Percentiles rank a stretch among this genome's conserved stretches.
Evolutionary conservation across 2,888 invertebrate genomes (phyloP).

Genomic region (Sepioteuthis lessoniana): DNA sequence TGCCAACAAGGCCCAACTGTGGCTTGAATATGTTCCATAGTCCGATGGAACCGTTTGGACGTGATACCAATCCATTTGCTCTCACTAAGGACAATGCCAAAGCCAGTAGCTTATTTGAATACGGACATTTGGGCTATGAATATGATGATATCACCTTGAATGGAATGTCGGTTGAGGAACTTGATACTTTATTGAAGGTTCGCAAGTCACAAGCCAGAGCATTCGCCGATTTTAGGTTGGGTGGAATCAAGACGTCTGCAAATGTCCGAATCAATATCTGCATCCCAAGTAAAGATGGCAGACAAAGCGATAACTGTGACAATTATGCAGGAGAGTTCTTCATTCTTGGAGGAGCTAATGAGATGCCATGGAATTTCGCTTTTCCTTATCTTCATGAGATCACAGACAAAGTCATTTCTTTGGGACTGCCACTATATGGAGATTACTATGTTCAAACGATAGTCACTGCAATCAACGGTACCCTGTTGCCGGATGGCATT

Average conservation of each 20-base stretch:
- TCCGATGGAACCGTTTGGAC: conserved; percentile 51
- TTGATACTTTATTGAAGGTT: conserved; percentile 51
- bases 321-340: conserved; percentile 55
- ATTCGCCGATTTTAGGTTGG: conserved; percentile 53
- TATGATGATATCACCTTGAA: conserved; percentile 54
- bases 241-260: conserved; percentile 53
- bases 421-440: conserved; percentile 50
- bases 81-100: conserved; percentile 51
- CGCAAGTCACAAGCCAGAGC: conserved; percentile 51
- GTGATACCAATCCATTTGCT: conserved; percentile 53
- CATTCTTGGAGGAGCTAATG: conserved; percentile 55
- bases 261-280: conserved; percentile 53
- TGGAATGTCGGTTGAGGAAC: conserved; percentile 50
- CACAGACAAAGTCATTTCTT: conserved; percentile 51
- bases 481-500: conserved; percentile 47
- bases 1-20: conserved; percentile 51
- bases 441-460: conserved; percentile 52
- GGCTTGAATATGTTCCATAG: conserved; percentile 50
- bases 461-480: conserved; percentile 55
- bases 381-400: conserved; percentile 54
- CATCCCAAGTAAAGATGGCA: not conserved
- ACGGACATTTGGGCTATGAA: conserved; percentile 50
- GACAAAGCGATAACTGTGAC: conserved; percentile 50
- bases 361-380: conserved; percentile 54
- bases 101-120: conserved; percentile 50